A percentile compares a stretch with the other conserved stretches of the same genome.
Evolutionary conservation across 2,797 vertebrate genomes (phyloP).

Genomic region (Acanthopagrus latus): DNA sequence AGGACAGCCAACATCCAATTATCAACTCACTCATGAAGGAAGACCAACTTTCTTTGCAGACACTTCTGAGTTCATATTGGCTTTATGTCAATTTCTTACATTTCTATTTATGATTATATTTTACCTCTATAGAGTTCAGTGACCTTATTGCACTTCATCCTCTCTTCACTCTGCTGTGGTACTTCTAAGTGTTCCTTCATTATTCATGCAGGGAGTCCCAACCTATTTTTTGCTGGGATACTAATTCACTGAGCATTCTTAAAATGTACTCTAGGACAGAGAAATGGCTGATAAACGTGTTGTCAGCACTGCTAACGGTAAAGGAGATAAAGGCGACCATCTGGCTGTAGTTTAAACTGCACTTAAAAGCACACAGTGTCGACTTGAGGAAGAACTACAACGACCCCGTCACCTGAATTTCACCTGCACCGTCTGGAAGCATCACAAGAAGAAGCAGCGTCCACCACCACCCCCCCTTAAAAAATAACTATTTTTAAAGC

Average conservation of each 20-base stretch:
- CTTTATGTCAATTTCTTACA: neutral
- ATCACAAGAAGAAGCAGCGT: slow-evolving; percentile 27
- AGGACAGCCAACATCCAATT: slow-evolving; percentile 9
- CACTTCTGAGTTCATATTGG: neutral
- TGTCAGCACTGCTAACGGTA: too few relatives aligned
- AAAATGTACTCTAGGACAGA: neutral
- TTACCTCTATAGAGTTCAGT: neutral
- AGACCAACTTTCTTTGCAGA: neutral
- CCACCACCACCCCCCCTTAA: neutral
- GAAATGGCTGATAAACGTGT: neutral
- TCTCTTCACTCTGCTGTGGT: neutral
- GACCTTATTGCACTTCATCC: neutral
- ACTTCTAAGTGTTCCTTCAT: neutral
- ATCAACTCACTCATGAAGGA: neutral
- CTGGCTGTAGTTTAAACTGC: neutral
- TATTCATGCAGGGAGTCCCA: slow-evolving; percentile 1
- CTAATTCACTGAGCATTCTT: neutral
- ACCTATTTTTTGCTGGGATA: neutral
- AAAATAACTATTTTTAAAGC: slow-evolving; percentile 37
- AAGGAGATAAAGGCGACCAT: neutral
- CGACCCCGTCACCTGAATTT: slow-evolving; percentile 43
- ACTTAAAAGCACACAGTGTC: neutral
- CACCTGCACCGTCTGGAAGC: slow-evolving; percentile 48
- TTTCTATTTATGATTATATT: neutral
- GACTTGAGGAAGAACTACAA: slow-evolving; percentile 5